Base-by-base conservation (phyloP, 2,888 invertebrate species). In the Automeris io region DNA sequence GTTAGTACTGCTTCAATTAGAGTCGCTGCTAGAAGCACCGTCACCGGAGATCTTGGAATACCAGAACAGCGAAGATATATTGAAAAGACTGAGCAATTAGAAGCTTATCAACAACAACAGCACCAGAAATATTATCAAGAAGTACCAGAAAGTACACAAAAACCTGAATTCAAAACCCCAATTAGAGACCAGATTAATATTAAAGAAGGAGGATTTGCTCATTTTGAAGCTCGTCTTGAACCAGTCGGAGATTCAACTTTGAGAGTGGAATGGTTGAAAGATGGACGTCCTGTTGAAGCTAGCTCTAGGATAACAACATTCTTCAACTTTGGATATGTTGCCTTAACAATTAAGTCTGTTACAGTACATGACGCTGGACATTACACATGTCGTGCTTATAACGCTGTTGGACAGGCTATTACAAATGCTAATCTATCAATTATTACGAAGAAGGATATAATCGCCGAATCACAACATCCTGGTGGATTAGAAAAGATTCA, bases 291-390 rank as follows among this genome's bases (percentile, higher is more conserved):
- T 26, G 92, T 96, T 48, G 96, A 96, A 88, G 96, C 96, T 37
- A 96, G 96, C 81, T 96, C 97, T 26, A 91, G 97, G 74, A 96
- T 94, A 47, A 96, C 96, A 34, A 94, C 95, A 37, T 95, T 95
- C 89, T 96, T 95, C 76, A 97, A 97, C 74, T 97, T 97, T 71
- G 96, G 96, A 48, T 97, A 97, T 69, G 97, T 98, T 37, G 96
- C 98, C 5, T 81, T 99, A 43, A 96, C 97, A 9, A 95, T 99
- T 51, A 95, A 95, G 71, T 93, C 94, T 49, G 93, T 98, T 7
- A 95, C 95, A 8, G 88, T 94, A 35, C 93, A 95, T 61, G 98
- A 99, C 80, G 93, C 94, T 43, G 97, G 97, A 34, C 90, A 91
- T 47, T 97, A 97, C 70, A 94, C 94, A 8, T 97, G 97, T 75